Base-by-base conservation (phyloP, 2,797 vertebrate species). In the Pangasius sanitwongsei region DNA sequence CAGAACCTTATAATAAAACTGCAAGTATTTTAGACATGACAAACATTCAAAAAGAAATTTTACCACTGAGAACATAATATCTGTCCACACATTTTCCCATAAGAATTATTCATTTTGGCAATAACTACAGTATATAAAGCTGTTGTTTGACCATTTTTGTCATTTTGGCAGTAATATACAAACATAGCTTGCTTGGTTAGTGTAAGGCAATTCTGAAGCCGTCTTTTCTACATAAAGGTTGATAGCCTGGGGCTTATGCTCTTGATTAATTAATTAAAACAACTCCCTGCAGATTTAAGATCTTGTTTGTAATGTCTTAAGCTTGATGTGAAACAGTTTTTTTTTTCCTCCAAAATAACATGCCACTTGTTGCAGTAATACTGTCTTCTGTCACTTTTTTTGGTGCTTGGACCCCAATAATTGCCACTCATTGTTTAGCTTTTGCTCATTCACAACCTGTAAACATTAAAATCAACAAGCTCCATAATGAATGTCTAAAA, bases 131-230 rank as follows among this genome's bases (percentile, higher is more conserved):
- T n/a, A 31, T 67, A 84, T 65, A 67, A 84, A 48, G 28, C 82
- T 84, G 82, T n/a, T 65, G 61, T 67, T 59, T 67, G 59, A 48
- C 67, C 82, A 84, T 84, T 61, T 41, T 83, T 57, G 59, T 63
- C 12, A 44, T 83, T 82, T 83, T 65, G 59, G 59, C 81, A 83
- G 18, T 82, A 63, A 41, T 28, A 83, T 83, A 63, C 81, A 16
- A 83, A 20, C n/a, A 34, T 34, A 81, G n/a, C 18, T 82, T 84
- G 23, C 15, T 48, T 67, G n/a, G 25, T 31, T 67, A 44, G 13
- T n/a, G 28, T 67, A 65, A 67, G 31, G 28, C 41, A n/a, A 67
- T 67, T 65, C 50, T 65, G 23, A 67, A 84, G 11, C 3, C 4
- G 1, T 20, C 15, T 65, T 44, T 84, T 65, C 15, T 84, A 48